phyloP scores from a whole-genome alignment of 2,888 invertebrate genomes.

The Alloplasta piceator region DNA sequence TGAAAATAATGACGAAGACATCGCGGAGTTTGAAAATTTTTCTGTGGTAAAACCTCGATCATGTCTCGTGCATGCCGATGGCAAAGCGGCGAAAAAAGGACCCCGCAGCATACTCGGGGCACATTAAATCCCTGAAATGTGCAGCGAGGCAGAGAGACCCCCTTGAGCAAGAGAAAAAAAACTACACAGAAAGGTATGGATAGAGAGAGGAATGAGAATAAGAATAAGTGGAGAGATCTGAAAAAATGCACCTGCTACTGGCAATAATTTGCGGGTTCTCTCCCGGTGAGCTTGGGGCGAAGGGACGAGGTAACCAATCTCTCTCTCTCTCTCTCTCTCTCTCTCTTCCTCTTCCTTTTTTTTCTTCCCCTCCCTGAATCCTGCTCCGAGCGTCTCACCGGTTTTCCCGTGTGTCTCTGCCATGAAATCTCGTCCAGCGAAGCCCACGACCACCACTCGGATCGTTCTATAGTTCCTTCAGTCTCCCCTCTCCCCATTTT shows the following conservation, averaged over 20 bases:
- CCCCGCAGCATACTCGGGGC: slow-evolving; percentile 21
- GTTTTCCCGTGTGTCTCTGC: slow-evolving; percentile 56
- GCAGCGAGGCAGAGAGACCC: slow-evolving; percentile 7
- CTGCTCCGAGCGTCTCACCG: slow-evolving; percentile 35
- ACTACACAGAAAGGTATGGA: slow-evolving; percentile 30
- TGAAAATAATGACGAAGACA: slow-evolving; percentile 15
- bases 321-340: slow-evolving; percentile 34
- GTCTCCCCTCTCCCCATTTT: slow-evolving; percentile 56
- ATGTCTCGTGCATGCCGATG: slow-evolving; percentile 23
- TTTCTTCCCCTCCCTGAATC: too few relatives aligned
- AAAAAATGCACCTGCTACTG: slow-evolving; percentile 80
- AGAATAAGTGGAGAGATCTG: slow-evolving; percentile 56
- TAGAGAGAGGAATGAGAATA: slow-evolving; percentile 29
- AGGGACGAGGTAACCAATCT: slow-evolving; percentile 41
- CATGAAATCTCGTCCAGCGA: slow-evolving; percentile 64
- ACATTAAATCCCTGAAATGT: slow-evolving; percentile 46
- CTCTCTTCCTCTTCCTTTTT: background rate
- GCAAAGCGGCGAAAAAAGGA: slow-evolving; percentile 23
- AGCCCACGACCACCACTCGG: slow-evolving; percentile 52
- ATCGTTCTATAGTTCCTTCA: slow-evolving; percentile 48
- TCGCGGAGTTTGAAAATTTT: slow-evolving; percentile 12
- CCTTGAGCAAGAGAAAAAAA: slow-evolving; percentile 25
- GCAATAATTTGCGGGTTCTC: slow-evolving; percentile 78
- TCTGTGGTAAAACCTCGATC: background rate
- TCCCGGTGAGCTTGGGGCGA: slow-evolving; percentile 48